phyloP scores from a whole-genome alignment of 2,113 vertebrate species.

The Rhinolophus sinicus region DNA sequence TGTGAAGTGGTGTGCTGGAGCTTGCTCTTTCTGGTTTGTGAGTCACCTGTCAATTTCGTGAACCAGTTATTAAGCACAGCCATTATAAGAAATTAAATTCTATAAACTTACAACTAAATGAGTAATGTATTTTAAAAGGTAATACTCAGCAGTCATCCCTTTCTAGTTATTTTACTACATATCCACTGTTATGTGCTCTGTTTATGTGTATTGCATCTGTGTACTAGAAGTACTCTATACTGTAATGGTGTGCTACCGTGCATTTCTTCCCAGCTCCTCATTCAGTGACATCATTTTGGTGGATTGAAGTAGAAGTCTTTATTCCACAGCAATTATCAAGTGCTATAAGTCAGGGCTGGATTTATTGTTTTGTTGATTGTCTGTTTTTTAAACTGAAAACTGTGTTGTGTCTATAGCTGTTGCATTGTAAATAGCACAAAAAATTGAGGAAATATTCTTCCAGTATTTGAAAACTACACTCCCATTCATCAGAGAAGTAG shows the following conservation, averaged over 20 bases:
- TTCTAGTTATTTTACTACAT: neutral
- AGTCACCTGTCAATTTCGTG: neutral
- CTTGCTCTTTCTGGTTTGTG: neutral
- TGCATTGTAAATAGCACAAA: neutral
- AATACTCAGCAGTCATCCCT: neutral
- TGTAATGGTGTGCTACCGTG: neutral
- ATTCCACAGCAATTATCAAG: neutral
- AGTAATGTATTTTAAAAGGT: neutral
- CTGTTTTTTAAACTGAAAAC: neutral
- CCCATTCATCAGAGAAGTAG: neutral
- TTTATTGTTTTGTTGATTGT: neutral
- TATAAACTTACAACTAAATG: neutral
- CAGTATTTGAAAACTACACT: neutral
- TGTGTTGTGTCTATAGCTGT: neutral
- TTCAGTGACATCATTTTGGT: neutral
- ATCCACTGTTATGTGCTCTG: neutral
- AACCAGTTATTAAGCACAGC: neutral
- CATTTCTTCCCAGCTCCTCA: neutral
- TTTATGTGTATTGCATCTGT: neutral
- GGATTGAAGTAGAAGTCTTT: neutral
- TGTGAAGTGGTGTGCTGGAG: too few species aligned
- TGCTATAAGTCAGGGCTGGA: neutral
- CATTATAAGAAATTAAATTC: neutral
- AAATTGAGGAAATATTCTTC: neutral
- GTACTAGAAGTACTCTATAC: accelerated